Evolutionary conservation across 2,888 invertebrate genomes (phyloP).

Genomic region (Latrodectus hesperus): DNA sequence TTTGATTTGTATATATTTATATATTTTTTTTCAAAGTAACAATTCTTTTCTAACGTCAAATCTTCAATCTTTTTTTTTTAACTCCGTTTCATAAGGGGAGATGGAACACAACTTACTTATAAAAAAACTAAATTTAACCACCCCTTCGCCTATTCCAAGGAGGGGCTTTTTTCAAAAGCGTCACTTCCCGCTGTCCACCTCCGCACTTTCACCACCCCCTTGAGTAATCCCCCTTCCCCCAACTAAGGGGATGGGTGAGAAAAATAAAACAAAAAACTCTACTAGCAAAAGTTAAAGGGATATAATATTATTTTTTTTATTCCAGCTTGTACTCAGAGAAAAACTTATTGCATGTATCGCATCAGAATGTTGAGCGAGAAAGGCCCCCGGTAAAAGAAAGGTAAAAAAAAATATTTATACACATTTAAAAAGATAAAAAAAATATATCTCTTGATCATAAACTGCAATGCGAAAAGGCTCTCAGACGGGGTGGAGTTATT

Average conservation of each 20-base stretch:
- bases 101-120: neutral
- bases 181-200: neutral
- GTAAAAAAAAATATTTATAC: slow-evolving; percentile 59
- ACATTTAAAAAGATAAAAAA: slow-evolving; percentile 32
- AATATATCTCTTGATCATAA: slow-evolving; percentile 43
- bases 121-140: neutral
- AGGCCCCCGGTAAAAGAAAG: slow-evolving; percentile 32
- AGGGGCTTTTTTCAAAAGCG: neutral
- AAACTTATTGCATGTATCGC: slow-evolving; percentile 57
- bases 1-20: slow-evolving; percentile 2
- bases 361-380: slow-evolving; percentile 57
- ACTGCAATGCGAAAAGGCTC: slow-evolving; percentile 36
- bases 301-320: neutral
- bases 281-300: slow-evolving; percentile 46
- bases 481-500: slow-evolving; percentile 56
- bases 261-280: slow-evolving; percentile 16
- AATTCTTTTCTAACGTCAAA: too few species aligned
- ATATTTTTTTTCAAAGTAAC: neutral
- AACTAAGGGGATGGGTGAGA: neutral
- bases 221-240: neutral
- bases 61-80: neutral
- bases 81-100: neutral
- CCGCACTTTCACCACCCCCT: neutral
- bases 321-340: neutral
- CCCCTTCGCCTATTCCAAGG: neutral